Evolutionary conservation across 2,888 invertebrate species (phyloP).

Genomic region (Epsilonema sp.): DNA sequence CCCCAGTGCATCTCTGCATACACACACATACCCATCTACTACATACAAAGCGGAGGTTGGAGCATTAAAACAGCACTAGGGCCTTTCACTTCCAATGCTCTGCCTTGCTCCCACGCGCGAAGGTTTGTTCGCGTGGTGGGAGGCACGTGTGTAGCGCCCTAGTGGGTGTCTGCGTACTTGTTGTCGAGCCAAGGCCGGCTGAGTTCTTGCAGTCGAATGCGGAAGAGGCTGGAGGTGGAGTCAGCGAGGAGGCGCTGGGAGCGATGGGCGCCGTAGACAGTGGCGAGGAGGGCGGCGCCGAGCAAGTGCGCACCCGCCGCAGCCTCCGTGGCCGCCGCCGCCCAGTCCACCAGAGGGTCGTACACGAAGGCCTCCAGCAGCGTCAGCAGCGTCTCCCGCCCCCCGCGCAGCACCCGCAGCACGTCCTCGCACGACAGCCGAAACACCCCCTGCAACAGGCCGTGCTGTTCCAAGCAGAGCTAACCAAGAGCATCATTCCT

Average conservation of each 20-base stretch:
- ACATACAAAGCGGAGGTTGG: too few relatives aligned
- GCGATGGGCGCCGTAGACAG: neutral
- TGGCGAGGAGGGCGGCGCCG: neutral
- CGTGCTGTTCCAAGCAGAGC: neutral
- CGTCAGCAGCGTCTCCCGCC: slow-evolving; percentile 72
- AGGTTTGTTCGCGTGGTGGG: neutral
- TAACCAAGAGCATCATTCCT: neutral
- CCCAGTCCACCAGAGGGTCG: too few relatives aligned
- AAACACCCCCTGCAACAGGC: slow-evolving; percentile 59
- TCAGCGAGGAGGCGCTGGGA: too few relatives aligned
- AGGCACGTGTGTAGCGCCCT: neutral
- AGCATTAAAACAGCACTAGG: too few relatives aligned
- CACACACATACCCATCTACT: too few relatives aligned
- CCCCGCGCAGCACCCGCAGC: slow-evolving; percentile 67
- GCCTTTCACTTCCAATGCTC: too few relatives aligned
- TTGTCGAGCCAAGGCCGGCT: slow-evolving; percentile 55
- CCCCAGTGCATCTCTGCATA: too few relatives aligned
- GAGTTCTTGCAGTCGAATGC: slow-evolving; percentile 59
- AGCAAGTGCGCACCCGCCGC: too few relatives aligned
- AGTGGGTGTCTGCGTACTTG: slow-evolving; percentile 33
- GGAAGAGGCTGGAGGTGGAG: slow-evolving; percentile 54
- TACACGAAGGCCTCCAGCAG: too few relatives aligned
- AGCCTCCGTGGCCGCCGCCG: too few relatives aligned
- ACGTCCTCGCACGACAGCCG: slow-evolving; percentile 76
- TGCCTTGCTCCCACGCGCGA: neutral